Conservation (phyloP, 2,113 vertebrate species). For the Ellobius talpinus region DNA sequence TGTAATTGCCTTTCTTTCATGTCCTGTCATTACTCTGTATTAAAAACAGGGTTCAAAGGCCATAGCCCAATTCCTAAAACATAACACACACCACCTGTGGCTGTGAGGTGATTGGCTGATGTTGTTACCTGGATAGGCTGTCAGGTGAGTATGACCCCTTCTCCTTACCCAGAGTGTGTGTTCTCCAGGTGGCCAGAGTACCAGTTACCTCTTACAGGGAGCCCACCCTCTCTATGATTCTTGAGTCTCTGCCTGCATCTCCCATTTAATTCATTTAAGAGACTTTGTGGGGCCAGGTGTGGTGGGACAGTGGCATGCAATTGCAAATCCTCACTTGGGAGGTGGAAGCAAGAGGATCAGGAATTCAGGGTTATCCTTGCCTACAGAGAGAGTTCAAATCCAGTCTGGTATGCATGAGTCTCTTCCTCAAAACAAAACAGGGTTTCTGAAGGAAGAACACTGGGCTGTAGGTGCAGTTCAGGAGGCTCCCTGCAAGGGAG, state of each 20-base stretch:
- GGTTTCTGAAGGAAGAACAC: slow-evolving; percentile 40
- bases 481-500: slow-evolving; percentile 33
- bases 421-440: not conserved
- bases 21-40: slow-evolving; percentile 56
- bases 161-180: not conserved
- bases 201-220: slow-evolving; percentile 3
- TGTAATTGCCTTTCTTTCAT: slow-evolving; percentile 48
- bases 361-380: not conserved
- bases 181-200: slow-evolving; percentile 32
- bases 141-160: slow-evolving; percentile 24
- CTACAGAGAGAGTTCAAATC: not conserved
- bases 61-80: slow-evolving; percentile 69
- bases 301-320: not conserved
- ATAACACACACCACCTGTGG: slow-evolving; percentile 5
- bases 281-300: slow-evolving; percentile 7
- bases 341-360: not conserved
- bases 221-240: slow-evolving; percentile 47
- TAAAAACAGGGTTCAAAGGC: slow-evolving; percentile 70
- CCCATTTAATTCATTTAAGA: slow-evolving; percentile 15
- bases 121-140: not conserved
- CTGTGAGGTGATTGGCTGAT: not conserved
- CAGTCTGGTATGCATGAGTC: not conserved
- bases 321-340: not conserved
- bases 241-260: slow-evolving; percentile 58
- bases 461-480: slow-evolving; percentile 13